Evolutionary conservation across 2,888 invertebrate species (phyloP).

Genomic region (Andricus quercusramuli): DNA sequence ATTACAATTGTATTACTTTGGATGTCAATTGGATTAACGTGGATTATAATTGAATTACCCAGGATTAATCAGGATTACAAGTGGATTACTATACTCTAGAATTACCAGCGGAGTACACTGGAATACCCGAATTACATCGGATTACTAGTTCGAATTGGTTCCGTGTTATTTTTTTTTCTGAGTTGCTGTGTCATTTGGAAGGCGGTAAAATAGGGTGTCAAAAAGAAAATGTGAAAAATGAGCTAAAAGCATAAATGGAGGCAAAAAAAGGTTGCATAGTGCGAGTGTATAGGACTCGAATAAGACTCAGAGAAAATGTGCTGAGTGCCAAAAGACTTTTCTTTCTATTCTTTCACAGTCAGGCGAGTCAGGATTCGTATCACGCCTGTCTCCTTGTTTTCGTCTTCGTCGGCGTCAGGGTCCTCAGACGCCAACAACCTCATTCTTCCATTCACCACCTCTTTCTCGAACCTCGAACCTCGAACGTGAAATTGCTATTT

Average conservation of each 20-base stretch:
- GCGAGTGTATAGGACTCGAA: conserved; percentile 31
- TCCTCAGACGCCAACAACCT: conserved; percentile 53
- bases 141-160: no score
- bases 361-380: conserved; percentile 64
- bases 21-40: no score
- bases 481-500: conserved; percentile 66
- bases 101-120: no score
- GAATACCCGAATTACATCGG: no score
- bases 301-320: conserved; percentile 8
- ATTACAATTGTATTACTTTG: no score
- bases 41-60: no score
- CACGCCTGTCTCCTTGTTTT: conserved; percentile 64
- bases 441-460: conserved; percentile 49
- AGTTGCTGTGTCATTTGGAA: not conserved
- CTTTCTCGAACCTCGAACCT: conserved; percentile 49
- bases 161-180: no score
- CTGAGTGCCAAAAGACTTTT: conserved; percentile 40
- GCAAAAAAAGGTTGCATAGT: not conserved
- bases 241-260: conserved; percentile 8
- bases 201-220: not conserved
- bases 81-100: no score
- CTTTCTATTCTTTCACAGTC: conserved; percentile 44
- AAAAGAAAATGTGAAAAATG: not conserved
- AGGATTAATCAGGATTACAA: no score
- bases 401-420: conserved; percentile 55